Base-by-base conservation (phyloP, 2,888 invertebrate genomes). In the Rhodophaea formosa region DNA sequence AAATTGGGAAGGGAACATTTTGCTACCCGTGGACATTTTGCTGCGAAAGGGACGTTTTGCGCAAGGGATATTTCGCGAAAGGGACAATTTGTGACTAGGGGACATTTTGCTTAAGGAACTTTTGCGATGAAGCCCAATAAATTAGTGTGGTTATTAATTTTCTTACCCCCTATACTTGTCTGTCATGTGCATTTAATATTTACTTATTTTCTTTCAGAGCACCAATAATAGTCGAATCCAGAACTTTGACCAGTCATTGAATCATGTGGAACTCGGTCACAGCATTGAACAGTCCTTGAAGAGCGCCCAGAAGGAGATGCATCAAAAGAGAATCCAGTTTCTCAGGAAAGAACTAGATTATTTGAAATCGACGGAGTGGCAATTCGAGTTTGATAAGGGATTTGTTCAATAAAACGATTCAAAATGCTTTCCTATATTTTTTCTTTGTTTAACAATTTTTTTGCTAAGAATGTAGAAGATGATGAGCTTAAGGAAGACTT, bases 341-440 rank as follows among this genome's bases (percentile, higher is more conserved):
- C 80, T 96, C 43, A 90, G 96, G 59, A 96, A 95, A 79, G 95
- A 96, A 82, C 83, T 96, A 58, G 95, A 95, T 66, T 94, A 94
- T 75, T 84, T 96, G n/a, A 95, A 95, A 76, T 93, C 94, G 56
- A 96, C 96, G 0, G 95, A 96, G 74, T 96, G 96, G 96, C 94
- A 95, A 82, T 96, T 95, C 86, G 94, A 95, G 44, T 92, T 93
- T 68, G 95, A 96, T 63, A 95, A 94, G 80, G 94, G 93, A 59
- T 92, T 93, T 77, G 92, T 93, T 17, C 94, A 94, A 72, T 88
- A 83, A 72, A 17, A 59, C 8, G 8, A 35, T 15, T 30, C 46
- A 84, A 63, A 63, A 93, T 93, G 93, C 65, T 92, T 59, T 88
- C 92, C 0, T 81, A 88, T 57, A 58, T 93, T 14, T 74, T 76